phyloP scores from a whole-genome alignment of 2,113 vertebrate species.

The Condylura cristata region DNA sequence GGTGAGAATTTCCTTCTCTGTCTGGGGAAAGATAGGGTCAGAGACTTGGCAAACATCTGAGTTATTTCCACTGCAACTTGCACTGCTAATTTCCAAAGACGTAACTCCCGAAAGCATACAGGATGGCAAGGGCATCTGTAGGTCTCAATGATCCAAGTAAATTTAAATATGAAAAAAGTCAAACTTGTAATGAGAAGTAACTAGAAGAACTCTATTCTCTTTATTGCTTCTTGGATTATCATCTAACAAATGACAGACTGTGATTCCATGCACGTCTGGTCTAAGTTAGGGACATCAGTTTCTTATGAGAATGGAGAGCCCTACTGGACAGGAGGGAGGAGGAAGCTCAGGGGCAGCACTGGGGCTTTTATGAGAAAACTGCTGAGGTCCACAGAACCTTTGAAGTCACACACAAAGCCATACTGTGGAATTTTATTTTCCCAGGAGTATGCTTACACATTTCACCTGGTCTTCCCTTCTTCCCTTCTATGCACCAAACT shows the following conservation, averaged over 20 bases:
- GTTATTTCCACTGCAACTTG: conserved; percentile 36
- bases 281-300: background rate
- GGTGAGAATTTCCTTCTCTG: conserved; percentile 3
- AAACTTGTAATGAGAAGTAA: conserved; percentile 11
- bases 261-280: background rate
- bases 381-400: background rate
- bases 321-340: background rate
- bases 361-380: background rate
- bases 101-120: background rate
- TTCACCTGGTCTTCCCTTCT: background rate
- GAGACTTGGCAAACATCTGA: conserved; percentile 25
- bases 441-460: background rate
- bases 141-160: background rate
- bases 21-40: background rate
- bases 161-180: background rate
- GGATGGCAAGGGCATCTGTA: background rate
- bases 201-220: background rate
- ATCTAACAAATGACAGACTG: background rate
- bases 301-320: background rate
- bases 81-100: background rate
- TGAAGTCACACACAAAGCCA: background rate
- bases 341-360: background rate
- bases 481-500: background rate
- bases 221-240: conserved; percentile 10
- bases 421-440: background rate